Evolutionary conservation across 2,797 vertebrate species (phyloP).

Genomic region (Leptoclinus maculatus): DNA sequence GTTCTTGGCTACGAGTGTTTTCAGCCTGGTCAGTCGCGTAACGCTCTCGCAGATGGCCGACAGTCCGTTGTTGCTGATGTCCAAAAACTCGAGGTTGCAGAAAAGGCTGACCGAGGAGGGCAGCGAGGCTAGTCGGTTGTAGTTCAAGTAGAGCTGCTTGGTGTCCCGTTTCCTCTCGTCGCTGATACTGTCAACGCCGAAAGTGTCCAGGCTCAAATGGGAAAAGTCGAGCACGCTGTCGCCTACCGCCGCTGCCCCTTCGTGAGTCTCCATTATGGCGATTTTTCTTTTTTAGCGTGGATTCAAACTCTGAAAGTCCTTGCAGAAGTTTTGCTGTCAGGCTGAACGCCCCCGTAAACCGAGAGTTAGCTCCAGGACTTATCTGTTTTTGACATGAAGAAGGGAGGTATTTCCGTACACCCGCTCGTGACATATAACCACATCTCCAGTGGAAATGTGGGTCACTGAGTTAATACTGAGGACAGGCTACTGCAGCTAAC

Average conservation of each 20-base stretch:
- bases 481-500: not conserved
- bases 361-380: slow-evolving; percentile 41
- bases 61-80: slow-evolving; percentile 93
- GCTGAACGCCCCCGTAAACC: slow-evolving; percentile 18
- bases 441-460: slow-evolving; percentile 44
- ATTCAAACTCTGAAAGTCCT: slow-evolving; percentile 31
- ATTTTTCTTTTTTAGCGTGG: not conserved
- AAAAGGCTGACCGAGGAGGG: slow-evolving; percentile 85
- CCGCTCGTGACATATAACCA: slow-evolving; percentile 2
- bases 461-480: slow-evolving; percentile 18
- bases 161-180: slow-evolving; percentile 83
- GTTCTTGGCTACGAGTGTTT: slow-evolving; percentile 94
- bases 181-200: slow-evolving; percentile 76
- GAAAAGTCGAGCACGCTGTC: slow-evolving; percentile 86
- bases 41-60: slow-evolving; percentile 87
- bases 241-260: slow-evolving; percentile 62
- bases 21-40: slow-evolving; percentile 84
- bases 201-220: slow-evolving; percentile 78
- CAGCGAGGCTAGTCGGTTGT: slow-evolving; percentile 86
- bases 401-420: not conserved
- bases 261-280: slow-evolving; percentile 79
- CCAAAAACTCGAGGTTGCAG: slow-evolving; percentile 89
- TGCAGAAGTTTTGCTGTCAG: slow-evolving; percentile 11
- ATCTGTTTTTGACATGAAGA: slow-evolving; percentile 15
- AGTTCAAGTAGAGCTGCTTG: slow-evolving; percentile 86